These are phyloP conservation scores for Coranthus polyacanthus DNA, from an alignment of 2,797 vertebrate species.

Conservation along the genomic window DNA sequence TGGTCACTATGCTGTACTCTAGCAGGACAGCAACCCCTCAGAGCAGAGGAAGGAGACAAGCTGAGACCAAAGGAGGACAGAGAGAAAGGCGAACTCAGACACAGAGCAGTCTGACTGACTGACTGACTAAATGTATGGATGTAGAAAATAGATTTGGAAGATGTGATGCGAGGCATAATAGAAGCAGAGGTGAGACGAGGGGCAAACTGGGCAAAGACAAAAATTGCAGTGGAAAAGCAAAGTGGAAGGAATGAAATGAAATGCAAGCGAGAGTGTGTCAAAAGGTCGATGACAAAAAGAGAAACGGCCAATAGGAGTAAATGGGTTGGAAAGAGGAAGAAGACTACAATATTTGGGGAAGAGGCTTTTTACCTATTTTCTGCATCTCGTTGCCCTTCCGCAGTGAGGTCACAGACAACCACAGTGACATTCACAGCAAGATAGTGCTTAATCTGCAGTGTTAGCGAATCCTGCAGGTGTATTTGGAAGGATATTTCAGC, in stretches of 20 bases:
- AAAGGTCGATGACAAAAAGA: slow-evolving; percentile 41
- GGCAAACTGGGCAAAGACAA: slow-evolving; percentile 8
- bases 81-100: background rate
- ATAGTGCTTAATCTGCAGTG: slow-evolving; percentile 58
- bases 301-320: slow-evolving; percentile 31
- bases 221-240: slow-evolving; percentile 1
- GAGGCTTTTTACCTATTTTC: slow-evolving; percentile 31
- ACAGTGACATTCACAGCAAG: slow-evolving; percentile 59
- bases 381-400: slow-evolving; percentile 37
- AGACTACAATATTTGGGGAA: slow-evolving; percentile 2
- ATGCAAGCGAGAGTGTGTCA: slow-evolving; percentile 2
- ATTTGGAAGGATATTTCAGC: slow-evolving; percentile 36
- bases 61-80: slow-evolving; percentile 44
- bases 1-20: slow-evolving; percentile 57
- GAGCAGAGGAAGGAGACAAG: slow-evolving; percentile 61
- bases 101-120: slow-evolving; percentile 17
- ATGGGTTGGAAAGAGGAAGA: slow-evolving; percentile 45
- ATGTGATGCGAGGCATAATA: slow-evolving; percentile 15
- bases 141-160: slow-evolving; percentile 44
- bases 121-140: slow-evolving; percentile 19
- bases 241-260: slow-evolving; percentile 15
- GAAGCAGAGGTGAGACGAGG: slow-evolving; percentile 41
- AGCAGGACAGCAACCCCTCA: slow-evolving; percentile 72
- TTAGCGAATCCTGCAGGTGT: slow-evolving; percentile 49
- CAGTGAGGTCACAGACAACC: slow-evolving; percentile 54